These are phyloP conservation scores for Loripinus fragilis DNA, from an alignment of 2,888 invertebrate species.

Conservation along the genomic window DNA sequence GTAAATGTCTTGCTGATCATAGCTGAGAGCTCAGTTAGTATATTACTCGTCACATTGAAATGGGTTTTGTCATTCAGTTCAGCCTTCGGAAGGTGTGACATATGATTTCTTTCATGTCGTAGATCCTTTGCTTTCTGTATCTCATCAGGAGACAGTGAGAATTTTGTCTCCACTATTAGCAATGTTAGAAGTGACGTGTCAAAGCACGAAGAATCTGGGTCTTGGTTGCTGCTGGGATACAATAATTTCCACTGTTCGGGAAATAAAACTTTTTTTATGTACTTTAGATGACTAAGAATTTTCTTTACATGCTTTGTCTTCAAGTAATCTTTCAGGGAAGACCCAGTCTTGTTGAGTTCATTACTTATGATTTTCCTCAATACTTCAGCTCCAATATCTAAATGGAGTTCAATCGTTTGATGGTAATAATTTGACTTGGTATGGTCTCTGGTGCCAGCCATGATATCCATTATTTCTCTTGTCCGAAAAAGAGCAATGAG, in stretches of 20 bases:
- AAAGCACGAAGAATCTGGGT: background rate
- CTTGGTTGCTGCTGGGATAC: background rate
- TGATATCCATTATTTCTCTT: no score
- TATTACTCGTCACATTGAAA: constrained; percentile 5
- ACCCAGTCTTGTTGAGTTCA: no score
- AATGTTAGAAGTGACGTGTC: constrained; percentile 6
- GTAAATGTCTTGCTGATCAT: background rate
- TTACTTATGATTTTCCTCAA: no score
- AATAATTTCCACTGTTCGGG: background rate
- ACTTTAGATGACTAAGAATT: no score
- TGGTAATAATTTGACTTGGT: no score
- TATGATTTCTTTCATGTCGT: constrained; percentile 1
- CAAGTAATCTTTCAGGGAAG: no score
- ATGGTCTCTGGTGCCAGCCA: no score
- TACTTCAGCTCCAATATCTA: no score
- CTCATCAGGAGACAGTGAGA: background rate
- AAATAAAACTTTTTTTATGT: no score
- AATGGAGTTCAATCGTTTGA: no score
- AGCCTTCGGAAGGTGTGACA: constrained; percentile 14
- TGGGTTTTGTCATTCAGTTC: constrained; percentile 16
- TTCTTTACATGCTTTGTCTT: no score
- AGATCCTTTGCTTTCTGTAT: background rate
- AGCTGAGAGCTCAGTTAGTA: background rate
- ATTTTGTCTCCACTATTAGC: constrained; percentile 4
- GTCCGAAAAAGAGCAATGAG: no score